phyloP scores from a whole-genome alignment of 1,140 invertebrate species.

The Camponotus vicinus region DNA sequence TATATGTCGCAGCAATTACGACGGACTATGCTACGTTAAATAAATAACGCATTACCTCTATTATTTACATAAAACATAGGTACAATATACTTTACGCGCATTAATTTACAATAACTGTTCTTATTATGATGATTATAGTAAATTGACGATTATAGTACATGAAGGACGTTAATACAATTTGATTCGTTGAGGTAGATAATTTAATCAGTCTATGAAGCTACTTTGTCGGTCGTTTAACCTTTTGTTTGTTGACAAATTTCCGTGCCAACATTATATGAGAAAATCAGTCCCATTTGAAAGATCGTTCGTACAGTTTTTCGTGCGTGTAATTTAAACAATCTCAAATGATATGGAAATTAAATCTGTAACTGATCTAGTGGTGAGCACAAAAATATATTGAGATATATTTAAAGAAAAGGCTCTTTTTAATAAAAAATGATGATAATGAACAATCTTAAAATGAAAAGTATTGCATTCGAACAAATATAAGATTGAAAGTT shows the following conservation, averaged over 20 bases:
- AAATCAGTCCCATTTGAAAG: conserved; percentile 47
- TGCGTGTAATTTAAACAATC: neutral
- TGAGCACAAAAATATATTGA: neutral
- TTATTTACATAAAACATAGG: conserved; percentile 74
- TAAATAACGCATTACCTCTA: conserved; percentile 74
- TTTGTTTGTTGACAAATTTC: conserved; percentile 61
- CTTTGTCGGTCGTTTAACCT: conserved; percentile 66
- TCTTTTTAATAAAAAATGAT: conserved; percentile 15
- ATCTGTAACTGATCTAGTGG: conserved; percentile 4
- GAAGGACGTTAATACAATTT: conserved; percentile 83
- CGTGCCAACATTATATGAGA: conserved; percentile 57
- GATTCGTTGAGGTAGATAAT: conserved; percentile 85
- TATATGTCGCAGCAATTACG: neutral
- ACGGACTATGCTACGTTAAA: conserved; percentile 65
- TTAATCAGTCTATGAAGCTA: conserved; percentile 84
- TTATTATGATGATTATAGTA: conserved; percentile 73
- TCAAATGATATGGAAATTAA: conserved; percentile 3
- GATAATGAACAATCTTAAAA: neutral
- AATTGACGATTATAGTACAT: conserved; percentile 76
- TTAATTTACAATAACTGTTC: conserved; percentile 72
- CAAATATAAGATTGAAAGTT: conserved; percentile 59
- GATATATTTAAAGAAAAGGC: neutral
- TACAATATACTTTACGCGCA: conserved; percentile 62
- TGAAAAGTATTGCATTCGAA: conserved; percentile 40
- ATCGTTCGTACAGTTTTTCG: conserved; percentile 47